These are phyloP conservation scores for Phaedon cochleariae DNA, from an alignment of 2,888 invertebrate genomes.

Conservation along the genomic window DNA sequence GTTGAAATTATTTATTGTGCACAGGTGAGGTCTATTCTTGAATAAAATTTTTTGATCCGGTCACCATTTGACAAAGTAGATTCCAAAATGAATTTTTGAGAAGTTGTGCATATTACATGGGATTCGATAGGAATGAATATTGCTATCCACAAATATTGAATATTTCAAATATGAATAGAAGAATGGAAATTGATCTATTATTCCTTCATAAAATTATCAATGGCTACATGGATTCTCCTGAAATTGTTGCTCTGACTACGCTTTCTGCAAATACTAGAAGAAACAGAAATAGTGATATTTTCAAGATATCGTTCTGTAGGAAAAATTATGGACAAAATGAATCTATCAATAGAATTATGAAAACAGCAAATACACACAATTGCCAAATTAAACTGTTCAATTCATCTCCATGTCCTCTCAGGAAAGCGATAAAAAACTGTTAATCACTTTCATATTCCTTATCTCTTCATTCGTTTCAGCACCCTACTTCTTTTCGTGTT, in stretches of 20 bases:
- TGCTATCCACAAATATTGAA: slow-evolving; percentile 2
- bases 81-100: slow-evolving; percentile 9
- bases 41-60: slow-evolving; percentile 10
- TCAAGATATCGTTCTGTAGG: neutral
- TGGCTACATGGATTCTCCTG: neutral
- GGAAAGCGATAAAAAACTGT: no score
- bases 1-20: neutral
- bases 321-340: slow-evolving; percentile 12
- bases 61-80: neutral
- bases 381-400: no score
- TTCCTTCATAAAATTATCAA: slow-evolving; percentile 4
- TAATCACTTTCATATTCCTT: no score
- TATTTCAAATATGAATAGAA: neutral
- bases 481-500: no score
- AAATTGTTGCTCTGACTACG: neutral
- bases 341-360: no score
- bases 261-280: neutral
- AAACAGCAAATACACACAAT: no score
- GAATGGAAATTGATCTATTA: neutral
- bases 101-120: slow-evolving; percentile 6
- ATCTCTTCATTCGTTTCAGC: no score
- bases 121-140: neutral
- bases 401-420: no score
- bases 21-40: slow-evolving; percentile 9
- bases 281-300: slow-evolving; percentile 1